Evolutionary conservation across 2,113 vertebrate genomes (phyloP), one percentile per base, ranked within the genome.

Genomic region (Formicarius rufipectus): DNA sequence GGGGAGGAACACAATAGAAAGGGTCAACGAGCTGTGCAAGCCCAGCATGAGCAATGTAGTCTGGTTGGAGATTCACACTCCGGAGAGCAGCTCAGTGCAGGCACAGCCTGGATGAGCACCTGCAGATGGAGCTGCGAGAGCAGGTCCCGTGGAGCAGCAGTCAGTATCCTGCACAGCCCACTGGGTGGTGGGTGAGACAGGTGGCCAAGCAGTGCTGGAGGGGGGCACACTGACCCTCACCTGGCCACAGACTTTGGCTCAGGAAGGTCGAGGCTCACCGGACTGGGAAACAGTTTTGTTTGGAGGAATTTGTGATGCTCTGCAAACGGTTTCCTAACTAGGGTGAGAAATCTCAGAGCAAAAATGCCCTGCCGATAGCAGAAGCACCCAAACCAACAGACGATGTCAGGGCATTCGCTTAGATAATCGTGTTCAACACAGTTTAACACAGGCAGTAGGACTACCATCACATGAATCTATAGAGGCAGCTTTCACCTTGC

Each of bases 101-200:
- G 49, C 66, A 67, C 60, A 93, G 58, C 16, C 62, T 4, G 77
- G 33, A 19, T n/a, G 35, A 74, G 37, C 8, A 53, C 95, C 98
- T 87, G 81, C 84, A 97, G 97, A 37, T 90, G 97, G 97, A 93
- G 97, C 93, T 92, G 91, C 2, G 9, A 9, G 95, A 97, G 90
- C 93, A 49, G 60, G 27, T 27, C 73, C 15, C 1, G 44, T 4
- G 1, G 2, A 82, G 56, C 56, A 45, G 78, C 55, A 13, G 60
- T 27, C 58, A n/a, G 67, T 49, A 37, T 15, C 18, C 76, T 10
- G 69, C 60, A 44, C 5, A 72, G 64, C 19, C 10, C 13, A 2
- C 17, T 0, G 30, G 1, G 4, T 0, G 33, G 23, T 3, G 40
- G 21, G 27, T 3, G 50, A 39, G n/a, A 50, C 35, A 35, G 59